Base-by-base conservation (phyloP, 2,888 invertebrate species). In the Athrips mouffetella region DNA sequence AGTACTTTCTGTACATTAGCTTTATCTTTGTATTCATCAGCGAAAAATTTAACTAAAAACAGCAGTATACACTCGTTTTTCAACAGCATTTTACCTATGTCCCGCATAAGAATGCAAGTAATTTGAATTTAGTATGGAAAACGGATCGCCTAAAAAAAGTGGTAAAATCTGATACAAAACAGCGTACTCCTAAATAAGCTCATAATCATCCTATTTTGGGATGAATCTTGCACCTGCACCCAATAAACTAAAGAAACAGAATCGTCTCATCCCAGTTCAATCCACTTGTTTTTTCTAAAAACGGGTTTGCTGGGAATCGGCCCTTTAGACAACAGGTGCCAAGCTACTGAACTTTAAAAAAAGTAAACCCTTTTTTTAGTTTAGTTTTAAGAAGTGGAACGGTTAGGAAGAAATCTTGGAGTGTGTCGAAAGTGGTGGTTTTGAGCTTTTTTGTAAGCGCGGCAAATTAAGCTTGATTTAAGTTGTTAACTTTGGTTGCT, bases 271-370 rank as follows among this genome's bases (percentile, higher is more conserved):
- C 60, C 60, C 56, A 53, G 56, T 63, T 63, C 63, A 21, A 57
- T 66, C 67, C 68, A 67, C 67, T 57, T 74, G 60, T 76, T 76
- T 75, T 77, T 75, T 65, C 52, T 51, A 44, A 64, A 71, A 82
- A 83, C 82, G 52, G 70, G 83, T 83, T 81, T 67, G 65, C 63
- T 82, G 85, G 81, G 82, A 84, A 80, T 70, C 62, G 66, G 57
- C 61, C n/a, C 63, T 58, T 50, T 53, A 67, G 67, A 77, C 77
- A 80, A 83, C 84, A 83, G 85, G 84, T 85, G 84, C 70, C 74
- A 66, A 67, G 74, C 78, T 77, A 74, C 78, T 65, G 76, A 67
- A 65, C 61, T 63, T 62, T 69, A 35, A 45, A 45, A 45, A 45
- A 45, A 35, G 3, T 6, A 18, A 30, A 31, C 45, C 25, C 50